A percentile compares a stretch with the other conserved stretches of the same genome.
Evolutionary conservation across 2,888 invertebrate species (phyloP).

Genomic region (Melieria crassipennis): DNA sequence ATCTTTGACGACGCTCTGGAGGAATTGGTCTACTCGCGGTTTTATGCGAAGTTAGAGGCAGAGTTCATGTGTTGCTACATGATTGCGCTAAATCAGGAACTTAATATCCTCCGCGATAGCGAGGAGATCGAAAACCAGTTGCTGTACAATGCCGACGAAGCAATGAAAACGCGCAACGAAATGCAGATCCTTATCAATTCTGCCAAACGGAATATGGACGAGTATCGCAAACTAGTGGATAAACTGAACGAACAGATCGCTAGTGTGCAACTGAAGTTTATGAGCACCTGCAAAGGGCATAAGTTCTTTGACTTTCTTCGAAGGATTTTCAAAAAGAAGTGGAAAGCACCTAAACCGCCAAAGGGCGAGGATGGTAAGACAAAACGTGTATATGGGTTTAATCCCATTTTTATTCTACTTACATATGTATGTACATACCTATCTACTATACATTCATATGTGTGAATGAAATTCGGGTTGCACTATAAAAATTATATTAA

Average conservation of each 20-base stretch:
- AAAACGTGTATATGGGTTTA: too few species aligned
- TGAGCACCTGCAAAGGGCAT: slow-evolving; percentile 72
- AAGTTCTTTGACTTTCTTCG: slow-evolving; percentile 82
- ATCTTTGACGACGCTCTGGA: slow-evolving; percentile 75
- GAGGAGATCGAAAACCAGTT: slow-evolving; percentile 76
- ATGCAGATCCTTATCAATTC: slow-evolving; percentile 56
- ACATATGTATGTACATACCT: too few species aligned
- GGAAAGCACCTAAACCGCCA: slow-evolving; percentile 73
- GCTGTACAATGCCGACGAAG: slow-evolving; percentile 70
- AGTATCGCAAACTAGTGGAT: slow-evolving; percentile 53
- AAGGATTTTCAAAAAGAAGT: slow-evolving; percentile 85
- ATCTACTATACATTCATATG: too few species aligned
- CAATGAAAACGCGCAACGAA: slow-evolving; percentile 69
- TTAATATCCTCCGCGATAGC: slow-evolving; percentile 77
- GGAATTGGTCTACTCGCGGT: slow-evolving; percentile 69
- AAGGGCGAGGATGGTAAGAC: slow-evolving; percentile 67
- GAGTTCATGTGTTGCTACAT: slow-evolving; percentile 73
- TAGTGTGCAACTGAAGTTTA: slow-evolving; percentile 69
- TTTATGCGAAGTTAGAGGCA: slow-evolving; percentile 70
- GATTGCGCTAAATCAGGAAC: slow-evolving; percentile 77
- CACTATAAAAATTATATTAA: too few species aligned
- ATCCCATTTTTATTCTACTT: too few species aligned
- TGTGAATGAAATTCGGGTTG: too few species aligned
- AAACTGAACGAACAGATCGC: slow-evolving; percentile 66
- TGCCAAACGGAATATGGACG: slow-evolving; percentile 55